Evolutionary conservation across 30 jellyfish, hydroid and myxozoan species (phyloP).

Genomic region (Nemopilema nomurai): DNA sequence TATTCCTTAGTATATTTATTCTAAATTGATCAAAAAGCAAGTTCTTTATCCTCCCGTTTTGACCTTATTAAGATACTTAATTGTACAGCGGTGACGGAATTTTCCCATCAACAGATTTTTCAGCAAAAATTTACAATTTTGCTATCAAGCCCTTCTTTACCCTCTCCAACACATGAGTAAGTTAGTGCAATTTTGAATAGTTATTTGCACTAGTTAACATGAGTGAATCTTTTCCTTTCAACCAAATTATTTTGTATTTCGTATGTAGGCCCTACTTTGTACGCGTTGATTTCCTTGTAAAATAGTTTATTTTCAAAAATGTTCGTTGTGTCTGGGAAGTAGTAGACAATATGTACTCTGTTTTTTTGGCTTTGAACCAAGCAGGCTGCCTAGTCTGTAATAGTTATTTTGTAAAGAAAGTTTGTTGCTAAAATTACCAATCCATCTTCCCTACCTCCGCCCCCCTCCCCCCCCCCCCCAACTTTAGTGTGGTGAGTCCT

Average conservation of each 20-base stretch:
- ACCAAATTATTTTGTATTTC: neutral
- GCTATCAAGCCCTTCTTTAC: neutral
- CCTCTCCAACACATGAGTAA: too few species aligned
- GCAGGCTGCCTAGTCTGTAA: too few species aligned
- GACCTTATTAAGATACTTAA: too few species aligned
- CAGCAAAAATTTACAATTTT: neutral
- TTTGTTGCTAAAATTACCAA: too few species aligned
- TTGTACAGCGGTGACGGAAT: neutral
- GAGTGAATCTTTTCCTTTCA: neutral
- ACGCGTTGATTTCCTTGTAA: neutral
- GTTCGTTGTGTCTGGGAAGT: neutral
- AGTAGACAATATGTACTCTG: neutral
- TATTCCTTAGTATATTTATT: neutral
- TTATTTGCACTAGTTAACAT: too few species aligned
- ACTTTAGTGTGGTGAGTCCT: too few species aligned
- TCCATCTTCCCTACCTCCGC: too few species aligned
- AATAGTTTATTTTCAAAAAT: neutral
- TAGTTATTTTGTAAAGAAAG: too few species aligned
- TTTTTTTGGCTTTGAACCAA: too few species aligned
- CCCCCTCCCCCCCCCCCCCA: too few species aligned
- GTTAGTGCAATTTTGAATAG: too few species aligned
- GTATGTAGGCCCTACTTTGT: neutral
- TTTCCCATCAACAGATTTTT: neutral
- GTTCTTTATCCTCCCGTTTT: too few species aligned
- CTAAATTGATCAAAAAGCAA: neutral